Evolutionary conservation across 2,888 invertebrate species (phyloP), one percentile per base, ranked within the genome.

Genomic region (Phasia obesa): DNA sequence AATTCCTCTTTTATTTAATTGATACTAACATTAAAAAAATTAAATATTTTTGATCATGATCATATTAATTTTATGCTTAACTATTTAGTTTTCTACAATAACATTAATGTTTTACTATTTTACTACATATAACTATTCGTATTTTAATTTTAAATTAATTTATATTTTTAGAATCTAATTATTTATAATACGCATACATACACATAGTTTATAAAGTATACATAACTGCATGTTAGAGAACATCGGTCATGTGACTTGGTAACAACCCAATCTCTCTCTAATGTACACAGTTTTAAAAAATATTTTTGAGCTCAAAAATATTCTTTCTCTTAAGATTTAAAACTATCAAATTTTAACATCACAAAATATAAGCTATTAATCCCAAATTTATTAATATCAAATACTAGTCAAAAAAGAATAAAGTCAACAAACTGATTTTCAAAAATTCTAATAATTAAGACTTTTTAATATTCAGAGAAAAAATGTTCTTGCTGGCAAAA

Each of bases 261-360:
- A 6, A 31, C 4, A 31, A 6, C 6, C 9, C 31, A 31, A 31
- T 35, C 62, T 49, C 71, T 77, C 60, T 57, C 73, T 69, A 69
- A 69, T 64, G n/a, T 51, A 62, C 19, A 38, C 21, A 65, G 51
- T 51, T 53, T 42, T 59, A 65, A 42, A 44, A 83, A 71, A 65
- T 47, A 62, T 79, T 79, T 78, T 83, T 78, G 78, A 75, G 83
- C 79, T 79, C 75, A 83, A 75, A 73, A 79, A 83, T 79, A n/a
- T n/a, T n/a, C n/a, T n/a, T n/a, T n/a, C n/a, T n/a, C n/a, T n/a
- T n/a, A n/a, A n/a, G n/a, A n/a, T n/a, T n/a, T n/a, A n/a, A n/a
- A n/a, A 78, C 65, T 67, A 67, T 64, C 77, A 82, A 69, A 53
- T 38, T 65, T 15, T 60, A 60, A 60, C 51, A 69, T 44, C 59